phyloP scores from a whole-genome alignment of 2,113 vertebrate genomes.

The Pteruthius melanotis region DNA sequence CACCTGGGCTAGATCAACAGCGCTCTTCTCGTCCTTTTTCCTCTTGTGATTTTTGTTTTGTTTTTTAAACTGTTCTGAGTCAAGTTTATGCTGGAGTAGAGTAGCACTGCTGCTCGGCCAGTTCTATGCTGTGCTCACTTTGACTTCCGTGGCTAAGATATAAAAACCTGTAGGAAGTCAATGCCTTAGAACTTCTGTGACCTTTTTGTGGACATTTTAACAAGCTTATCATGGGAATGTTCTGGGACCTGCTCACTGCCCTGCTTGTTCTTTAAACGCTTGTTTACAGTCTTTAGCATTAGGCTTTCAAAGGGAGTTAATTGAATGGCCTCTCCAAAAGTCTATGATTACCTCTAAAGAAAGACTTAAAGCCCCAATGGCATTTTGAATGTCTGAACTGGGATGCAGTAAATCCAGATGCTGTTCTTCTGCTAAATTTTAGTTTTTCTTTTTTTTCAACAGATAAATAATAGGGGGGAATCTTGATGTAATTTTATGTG shows the following conservation, averaged over 20 bases:
- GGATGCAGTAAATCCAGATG: neutral
- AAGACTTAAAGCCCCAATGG: neutral
- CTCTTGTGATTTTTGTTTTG: neutral
- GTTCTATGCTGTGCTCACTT: neutral
- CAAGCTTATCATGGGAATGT: neutral
- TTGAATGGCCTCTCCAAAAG: neutral
- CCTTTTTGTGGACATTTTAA: neutral
- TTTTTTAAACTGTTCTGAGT: neutral
- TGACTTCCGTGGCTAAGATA: neutral
- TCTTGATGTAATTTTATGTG: neutral
- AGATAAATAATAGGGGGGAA: neutral
- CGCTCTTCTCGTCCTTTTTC: neutral
- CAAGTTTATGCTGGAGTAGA: neutral
- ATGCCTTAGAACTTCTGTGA: neutral
- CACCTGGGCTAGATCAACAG: neutral
- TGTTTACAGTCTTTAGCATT: neutral
- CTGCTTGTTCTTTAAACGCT: neutral
- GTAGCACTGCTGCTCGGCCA: fast-evolving
- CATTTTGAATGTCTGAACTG: neutral
- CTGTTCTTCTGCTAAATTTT: neutral
- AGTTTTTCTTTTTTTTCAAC: neutral
- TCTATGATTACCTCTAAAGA: neutral
- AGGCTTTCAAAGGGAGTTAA: neutral
- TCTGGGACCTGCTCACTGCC: neutral
- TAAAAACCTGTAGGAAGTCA: neutral